Conservation (phyloP, 2,113 vertebrate species). For the Epinephelus lanceolatus region DNA sequence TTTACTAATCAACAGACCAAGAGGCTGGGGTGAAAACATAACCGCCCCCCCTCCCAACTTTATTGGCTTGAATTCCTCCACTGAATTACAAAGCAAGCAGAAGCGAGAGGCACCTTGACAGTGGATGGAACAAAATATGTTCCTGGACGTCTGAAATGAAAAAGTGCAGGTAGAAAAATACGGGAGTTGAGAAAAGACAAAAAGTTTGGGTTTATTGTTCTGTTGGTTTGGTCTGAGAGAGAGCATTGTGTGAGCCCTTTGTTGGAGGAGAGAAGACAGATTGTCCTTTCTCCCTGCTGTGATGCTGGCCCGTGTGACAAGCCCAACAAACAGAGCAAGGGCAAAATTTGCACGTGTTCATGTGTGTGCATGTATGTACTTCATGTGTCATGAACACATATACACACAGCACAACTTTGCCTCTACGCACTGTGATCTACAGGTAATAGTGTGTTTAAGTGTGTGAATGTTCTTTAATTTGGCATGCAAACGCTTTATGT, state of each 20-base stretch:
- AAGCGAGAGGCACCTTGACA: not conserved
- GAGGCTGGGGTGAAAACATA: conserved; percentile 4
- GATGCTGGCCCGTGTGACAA: conserved; percentile 34
- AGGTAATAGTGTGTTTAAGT: not conserved
- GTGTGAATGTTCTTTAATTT: not conserved
- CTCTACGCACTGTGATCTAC: not conserved
- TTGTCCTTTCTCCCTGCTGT: conserved; percentile 44
- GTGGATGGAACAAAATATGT: not conserved
- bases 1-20: conserved; percentile 17
- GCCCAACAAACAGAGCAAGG: conserved; percentile 37
- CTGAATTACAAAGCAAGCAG: not conserved
- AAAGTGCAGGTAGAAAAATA: not conserved
- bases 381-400: not conserved
- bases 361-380: not conserved
- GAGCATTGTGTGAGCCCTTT: conserved; percentile 39
- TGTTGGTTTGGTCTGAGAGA: conserved; percentile 15
- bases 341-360: conserved; percentile 1
- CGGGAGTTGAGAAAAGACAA: not conserved
- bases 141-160: not conserved
- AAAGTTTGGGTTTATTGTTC: conserved; percentile 18
- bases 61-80: not conserved
- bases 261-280: conserved; percentile 57
- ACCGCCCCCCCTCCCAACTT: conserved; percentile 7
- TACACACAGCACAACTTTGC: not conserved
- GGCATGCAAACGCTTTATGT: not conserved